Evolutionary conservation across 2,888 invertebrate species (phyloP).

Genomic region (Nephrotoma guestfalica): DNA sequence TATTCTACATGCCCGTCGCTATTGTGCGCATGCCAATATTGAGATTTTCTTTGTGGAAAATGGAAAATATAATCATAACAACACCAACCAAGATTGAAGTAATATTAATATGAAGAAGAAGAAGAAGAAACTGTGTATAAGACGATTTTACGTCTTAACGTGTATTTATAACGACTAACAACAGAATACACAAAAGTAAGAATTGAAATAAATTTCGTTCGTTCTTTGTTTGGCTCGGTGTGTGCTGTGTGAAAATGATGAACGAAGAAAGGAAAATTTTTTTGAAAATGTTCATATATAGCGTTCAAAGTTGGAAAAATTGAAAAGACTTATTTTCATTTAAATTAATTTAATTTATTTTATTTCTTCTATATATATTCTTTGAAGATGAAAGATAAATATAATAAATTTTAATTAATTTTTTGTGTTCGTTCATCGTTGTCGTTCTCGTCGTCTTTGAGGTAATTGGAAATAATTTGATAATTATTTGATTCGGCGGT

Average conservation of each 20-base stretch:
- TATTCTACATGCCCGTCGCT: neutral
- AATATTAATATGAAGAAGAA: neutral
- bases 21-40: neutral
- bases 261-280: neutral
- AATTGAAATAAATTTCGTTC: neutral
- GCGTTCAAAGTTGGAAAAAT: neutral
- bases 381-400: neutral
- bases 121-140: neutral
- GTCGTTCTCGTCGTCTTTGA: neutral
- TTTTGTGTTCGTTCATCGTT: neutral
- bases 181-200: neutral
- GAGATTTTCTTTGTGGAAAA: neutral
- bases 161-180: neutral
- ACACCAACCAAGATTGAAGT: neutral
- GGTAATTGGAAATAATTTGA: neutral
- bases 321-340: neutral
- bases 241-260: neutral
- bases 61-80: neutral
- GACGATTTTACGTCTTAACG: neutral
- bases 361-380: neutral
- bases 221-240: neutral
- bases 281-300: neutral
- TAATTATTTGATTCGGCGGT: neutral
- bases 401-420: neutral
- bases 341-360: neutral